Conservation (phyloP, 2,888 invertebrate species). For the Drosophila paramelanica region DNA sequence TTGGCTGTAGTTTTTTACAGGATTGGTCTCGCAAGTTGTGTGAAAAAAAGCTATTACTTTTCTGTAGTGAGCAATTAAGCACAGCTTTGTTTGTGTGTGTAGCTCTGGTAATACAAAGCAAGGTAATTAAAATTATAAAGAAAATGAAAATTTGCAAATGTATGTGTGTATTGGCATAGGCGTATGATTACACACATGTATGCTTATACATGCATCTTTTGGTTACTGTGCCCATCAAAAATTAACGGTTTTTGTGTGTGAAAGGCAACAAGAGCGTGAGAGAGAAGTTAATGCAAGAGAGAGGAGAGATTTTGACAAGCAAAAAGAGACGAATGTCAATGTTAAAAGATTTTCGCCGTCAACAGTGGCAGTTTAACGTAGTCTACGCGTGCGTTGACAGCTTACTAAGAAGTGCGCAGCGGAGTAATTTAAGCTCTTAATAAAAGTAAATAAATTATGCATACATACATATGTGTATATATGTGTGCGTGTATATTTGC, state of each 20-base stretch:
- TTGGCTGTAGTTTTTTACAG: neutral
- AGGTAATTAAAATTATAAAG: conserved; percentile 43
- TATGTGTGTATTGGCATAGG: neutral
- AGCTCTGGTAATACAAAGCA: conserved; percentile 13
- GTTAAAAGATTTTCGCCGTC: neutral
- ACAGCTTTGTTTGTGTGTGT: neutral
- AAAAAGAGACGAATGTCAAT: conserved; percentile 6
- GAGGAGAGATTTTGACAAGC: conserved; percentile 2
- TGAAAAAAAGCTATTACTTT: neutral
- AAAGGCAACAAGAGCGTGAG: neutral
- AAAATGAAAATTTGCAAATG: neutral
- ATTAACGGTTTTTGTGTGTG: neutral
- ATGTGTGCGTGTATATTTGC: neutral
- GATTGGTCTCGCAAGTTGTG: neutral
- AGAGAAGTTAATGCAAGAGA: neutral
- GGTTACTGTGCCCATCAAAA: conserved; percentile 2
- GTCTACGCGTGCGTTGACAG: neutral
- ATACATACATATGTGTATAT: too few relatives aligned
- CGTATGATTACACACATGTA: neutral
- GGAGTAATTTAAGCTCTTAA: neutral
- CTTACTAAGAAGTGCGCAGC: neutral
- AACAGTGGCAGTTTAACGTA: neutral
- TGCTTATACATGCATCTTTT: neutral
- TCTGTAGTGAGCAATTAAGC: neutral
- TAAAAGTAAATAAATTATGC: neutral